Percentiles rank a stretch among this genome's conserved stretches.
These are phyloP conservation scores for Aphodius sticticus DNA, from an alignment of 2,888 invertebrate species.

Conservation along the genomic window DNA sequence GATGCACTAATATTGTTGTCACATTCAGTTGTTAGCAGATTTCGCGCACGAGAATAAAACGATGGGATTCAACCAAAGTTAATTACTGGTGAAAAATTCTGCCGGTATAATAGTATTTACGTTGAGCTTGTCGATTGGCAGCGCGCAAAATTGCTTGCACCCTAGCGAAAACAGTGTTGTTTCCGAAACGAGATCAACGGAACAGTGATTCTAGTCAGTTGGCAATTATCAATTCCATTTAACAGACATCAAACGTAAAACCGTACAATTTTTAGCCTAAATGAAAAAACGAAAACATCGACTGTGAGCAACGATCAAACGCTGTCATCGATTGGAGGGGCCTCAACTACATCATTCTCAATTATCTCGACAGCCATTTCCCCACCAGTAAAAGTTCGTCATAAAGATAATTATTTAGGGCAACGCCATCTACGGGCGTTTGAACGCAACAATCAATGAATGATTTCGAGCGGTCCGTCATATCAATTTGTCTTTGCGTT, in stretches of 20 bases:
- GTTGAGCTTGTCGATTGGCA: background rate
- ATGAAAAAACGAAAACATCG: background rate
- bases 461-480: background rate
- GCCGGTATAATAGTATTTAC: background rate
- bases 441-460: background rate
- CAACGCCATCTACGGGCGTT: background rate
- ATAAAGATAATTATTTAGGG: background rate
- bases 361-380: background rate
- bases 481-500: too few species aligned
- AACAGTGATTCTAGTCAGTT: background rate
- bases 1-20: too few species aligned
- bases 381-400: background rate
- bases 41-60: background rate
- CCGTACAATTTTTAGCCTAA: background rate
- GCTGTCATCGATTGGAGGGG: background rate
- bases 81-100: background rate
- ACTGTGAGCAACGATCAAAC: background rate
- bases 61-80: background rate
- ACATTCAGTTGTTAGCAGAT: background rate
- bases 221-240: slow-evolving; percentile 12
- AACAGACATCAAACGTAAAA: slow-evolving; percentile 6
- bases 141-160: background rate
- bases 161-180: background rate
- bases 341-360: background rate
- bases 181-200: background rate